Conservation (phyloP, 2,113 vertebrate species). For the Sprattus sprattus region DNA sequence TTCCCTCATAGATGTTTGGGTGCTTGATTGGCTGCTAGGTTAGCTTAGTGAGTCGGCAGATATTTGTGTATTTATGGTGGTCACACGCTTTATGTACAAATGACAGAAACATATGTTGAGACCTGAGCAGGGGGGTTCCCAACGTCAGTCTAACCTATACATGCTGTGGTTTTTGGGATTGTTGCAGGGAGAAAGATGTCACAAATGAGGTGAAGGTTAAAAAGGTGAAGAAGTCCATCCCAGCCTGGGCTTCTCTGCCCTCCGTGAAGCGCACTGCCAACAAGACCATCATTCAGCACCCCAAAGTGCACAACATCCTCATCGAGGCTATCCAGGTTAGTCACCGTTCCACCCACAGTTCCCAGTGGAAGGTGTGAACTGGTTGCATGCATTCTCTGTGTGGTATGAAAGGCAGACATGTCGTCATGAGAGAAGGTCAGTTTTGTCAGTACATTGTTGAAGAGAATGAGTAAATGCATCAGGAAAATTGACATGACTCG, state of each 20-base stretch:
- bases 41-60: neutral
- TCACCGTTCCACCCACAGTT: neutral
- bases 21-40: neutral
- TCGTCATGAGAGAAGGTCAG: neutral
- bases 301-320: slow-evolving; percentile 91
- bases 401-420: neutral
- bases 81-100: too few relatives aligned
- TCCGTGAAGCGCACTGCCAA: slow-evolving; percentile 84
- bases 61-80: neutral
- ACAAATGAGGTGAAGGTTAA: slow-evolving; percentile 82
- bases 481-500: too few relatives aligned
- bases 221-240: slow-evolving; percentile 95
- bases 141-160: neutral
- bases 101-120: too few relatives aligned
- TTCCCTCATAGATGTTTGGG: neutral
- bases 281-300: slow-evolving; percentile 82
- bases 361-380: neutral
- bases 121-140: neutral
- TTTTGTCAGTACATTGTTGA: neutral
- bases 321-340: slow-evolving; percentile 89
- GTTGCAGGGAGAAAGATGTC: slow-evolving; percentile 85
- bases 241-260: slow-evolving; percentile 90
- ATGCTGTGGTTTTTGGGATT: slow-evolving; percentile 36
- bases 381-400: neutral
- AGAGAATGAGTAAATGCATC: too few relatives aligned